Conservation (phyloP, 1,140 invertebrate species). For the Macrosteles quadrilineatus region DNA sequence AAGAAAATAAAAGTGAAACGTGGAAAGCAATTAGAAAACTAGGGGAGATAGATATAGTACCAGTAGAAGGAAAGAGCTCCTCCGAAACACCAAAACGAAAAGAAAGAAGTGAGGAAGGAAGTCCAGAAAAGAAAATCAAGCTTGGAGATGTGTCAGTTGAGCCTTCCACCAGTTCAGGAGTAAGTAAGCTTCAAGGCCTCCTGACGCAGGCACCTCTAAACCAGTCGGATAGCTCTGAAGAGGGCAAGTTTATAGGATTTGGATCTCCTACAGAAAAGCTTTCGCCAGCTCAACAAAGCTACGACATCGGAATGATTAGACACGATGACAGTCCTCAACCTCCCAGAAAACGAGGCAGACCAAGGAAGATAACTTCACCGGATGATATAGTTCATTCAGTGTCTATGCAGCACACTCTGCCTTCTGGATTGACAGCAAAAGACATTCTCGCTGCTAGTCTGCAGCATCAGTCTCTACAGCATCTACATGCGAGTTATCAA, state of each 20-base stretch:
- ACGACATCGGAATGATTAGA: slow-evolving; percentile 26
- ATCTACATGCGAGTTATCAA: slow-evolving; percentile 24
- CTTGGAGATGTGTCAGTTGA: slow-evolving; percentile 26
- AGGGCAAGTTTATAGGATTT: background rate
- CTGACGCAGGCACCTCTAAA: slow-evolving; percentile 13
- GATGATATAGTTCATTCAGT: background rate
- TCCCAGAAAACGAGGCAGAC: slow-evolving; percentile 33
- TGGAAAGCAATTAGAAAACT: slow-evolving; percentile 25
- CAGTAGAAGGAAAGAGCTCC: slow-evolving; percentile 4
- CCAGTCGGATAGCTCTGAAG: background rate
- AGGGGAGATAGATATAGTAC: background rate
- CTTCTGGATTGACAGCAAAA: slow-evolving; percentile 2
- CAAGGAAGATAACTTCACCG: slow-evolving; percentile 25
- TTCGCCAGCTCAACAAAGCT: background rate
- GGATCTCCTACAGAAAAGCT: background rate
- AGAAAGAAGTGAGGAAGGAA: slow-evolving; percentile 30
- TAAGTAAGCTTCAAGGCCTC: slow-evolving; percentile 25
- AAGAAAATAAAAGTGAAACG: slow-evolving; percentile 27
- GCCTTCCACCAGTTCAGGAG: slow-evolving; percentile 21
- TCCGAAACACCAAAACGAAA: slow-evolving; percentile 29
- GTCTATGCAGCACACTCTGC: background rate
- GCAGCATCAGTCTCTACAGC: slow-evolving; percentile 32
- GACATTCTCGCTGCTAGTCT: slow-evolving; percentile 12
- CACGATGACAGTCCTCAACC: slow-evolving; percentile 25
- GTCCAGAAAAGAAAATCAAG: slow-evolving; percentile 19